Evolutionary conservation across 1,140 invertebrate species (phyloP).

Genomic region (Plutomurus gul): DNA sequence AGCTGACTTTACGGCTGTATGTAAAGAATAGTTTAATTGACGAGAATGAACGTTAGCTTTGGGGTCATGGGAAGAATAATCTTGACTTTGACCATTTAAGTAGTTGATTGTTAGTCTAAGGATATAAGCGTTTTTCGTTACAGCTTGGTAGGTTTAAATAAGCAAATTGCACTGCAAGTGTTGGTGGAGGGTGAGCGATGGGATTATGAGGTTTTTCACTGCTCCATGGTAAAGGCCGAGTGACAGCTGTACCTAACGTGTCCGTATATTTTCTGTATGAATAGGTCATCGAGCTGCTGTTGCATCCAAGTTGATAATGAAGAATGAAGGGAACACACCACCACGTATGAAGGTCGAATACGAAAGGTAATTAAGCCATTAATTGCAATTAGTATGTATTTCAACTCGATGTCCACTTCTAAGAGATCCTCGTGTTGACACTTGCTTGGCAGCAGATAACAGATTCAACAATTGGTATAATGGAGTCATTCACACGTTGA

Average conservation of each 20-base stretch:
- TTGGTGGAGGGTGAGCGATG: too few relatives aligned
- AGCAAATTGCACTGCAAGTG: too few relatives aligned
- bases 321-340: slow-evolving; percentile 61
- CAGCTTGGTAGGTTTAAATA: too few relatives aligned
- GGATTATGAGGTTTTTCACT: neutral
- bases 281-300: slow-evolving; percentile 64
- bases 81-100: slow-evolving; percentile 27
- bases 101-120: neutral
- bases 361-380: slow-evolving; percentile 66
- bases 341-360: slow-evolving; percentile 71
- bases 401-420: neutral
- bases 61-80: slow-evolving; percentile 16
- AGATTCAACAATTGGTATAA: too few relatives aligned
- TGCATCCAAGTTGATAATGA: slow-evolving; percentile 63
- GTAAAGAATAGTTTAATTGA: neutral
- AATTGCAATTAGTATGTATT: neutral
- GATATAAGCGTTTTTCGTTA: neutral
- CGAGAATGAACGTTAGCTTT: slow-evolving; percentile 2
- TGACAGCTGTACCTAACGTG: neutral
- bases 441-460: too few relatives aligned
- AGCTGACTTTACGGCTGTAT: neutral
- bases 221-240: neutral
- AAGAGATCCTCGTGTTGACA: too few relatives aligned
- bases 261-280: neutral
- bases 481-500: too few relatives aligned